phyloP scores from a whole-genome alignment of 2,888 invertebrate genomes.

The Theretra japonica region DNA sequence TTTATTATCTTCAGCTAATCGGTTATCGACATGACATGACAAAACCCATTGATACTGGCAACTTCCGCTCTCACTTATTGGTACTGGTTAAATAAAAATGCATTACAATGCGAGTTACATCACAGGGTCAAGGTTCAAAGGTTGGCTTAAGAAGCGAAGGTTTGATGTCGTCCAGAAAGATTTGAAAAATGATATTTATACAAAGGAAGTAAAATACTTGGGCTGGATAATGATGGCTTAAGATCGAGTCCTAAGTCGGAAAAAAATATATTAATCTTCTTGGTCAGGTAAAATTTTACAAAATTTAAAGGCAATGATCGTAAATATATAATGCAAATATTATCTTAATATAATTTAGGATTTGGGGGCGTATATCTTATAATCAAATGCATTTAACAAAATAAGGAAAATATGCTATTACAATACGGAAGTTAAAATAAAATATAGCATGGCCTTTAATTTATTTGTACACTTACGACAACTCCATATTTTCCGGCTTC shows the following conservation, averaged over 20 bases:
- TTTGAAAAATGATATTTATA: too few species aligned
- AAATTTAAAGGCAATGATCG: neutral
- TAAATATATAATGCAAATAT: neutral
- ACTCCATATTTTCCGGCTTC: neutral
- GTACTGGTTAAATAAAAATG: neutral
- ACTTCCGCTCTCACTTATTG: neutral
- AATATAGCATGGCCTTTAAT: neutral
- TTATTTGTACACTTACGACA: neutral
- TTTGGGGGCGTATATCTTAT: too few species aligned
- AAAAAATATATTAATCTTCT: too few species aligned
- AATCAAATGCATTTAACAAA: too few species aligned
- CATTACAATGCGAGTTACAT: neutral
- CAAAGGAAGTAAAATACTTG: too few species aligned
- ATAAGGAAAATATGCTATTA: too few species aligned
- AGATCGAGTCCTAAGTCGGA: too few species aligned
- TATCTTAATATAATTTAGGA: too few species aligned
- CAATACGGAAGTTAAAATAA: neutral
- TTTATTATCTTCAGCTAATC: conserved; percentile 23
- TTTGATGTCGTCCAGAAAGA: too few species aligned
- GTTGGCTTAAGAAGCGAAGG: too few species aligned
- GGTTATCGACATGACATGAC: conserved; percentile 12
- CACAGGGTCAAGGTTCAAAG: neutral
- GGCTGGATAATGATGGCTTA: too few species aligned
- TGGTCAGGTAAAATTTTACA: too few species aligned
- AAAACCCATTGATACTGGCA: neutral